Evolutionary conservation across 1,140 invertebrate genomes (phyloP), one percentile per base, ranked within the genome.

Genomic region (Saccostrea glomerata): DNA sequence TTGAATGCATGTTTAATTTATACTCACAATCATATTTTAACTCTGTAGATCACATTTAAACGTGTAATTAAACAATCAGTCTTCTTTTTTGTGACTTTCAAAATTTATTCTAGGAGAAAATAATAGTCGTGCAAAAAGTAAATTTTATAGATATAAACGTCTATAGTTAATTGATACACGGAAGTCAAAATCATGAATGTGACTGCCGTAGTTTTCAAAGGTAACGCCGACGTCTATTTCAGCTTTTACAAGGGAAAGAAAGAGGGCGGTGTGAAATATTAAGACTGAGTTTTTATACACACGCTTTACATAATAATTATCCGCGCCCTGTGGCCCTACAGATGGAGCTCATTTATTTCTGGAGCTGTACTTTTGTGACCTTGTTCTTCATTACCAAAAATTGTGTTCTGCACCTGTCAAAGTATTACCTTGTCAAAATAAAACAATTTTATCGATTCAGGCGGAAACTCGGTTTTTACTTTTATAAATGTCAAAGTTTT

Each of bases 401-500:
- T 73, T 4, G 2, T 73, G 70, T 12, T 73, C 13, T 73, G 13
- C 70, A 73, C 70, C 70, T 73, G 70, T 73, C n/a, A 12, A 30
- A 36, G 13, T 9, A 15, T 73, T 73, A 73, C 25, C 13, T 73
- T 25, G 25, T 63, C 3, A 25, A 13, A 30, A 30, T 73, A 73
- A 25, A 36, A 25, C 25, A 30, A 13, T 25, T 7, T 36, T 70
- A 70, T 73, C 36, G 25, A 73, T 73, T 23, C n/a, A 15, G 23
- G 13, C 23, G 25, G 70, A 30, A 47, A 36, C 25, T 36, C 25
- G 9, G 70, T 15, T 73, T 73, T 73, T 30, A 13, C 70, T 73
- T 73, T 30, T 23, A 73, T 73, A 30, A 73, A 73, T 73, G 70
- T 73, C 70, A 73, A 73, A 73, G 70, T 25, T 73, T 25, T 13